phyloP scores from a whole-genome alignment of 2,888 invertebrate genomes.

The Capitulum mitella region DNA sequence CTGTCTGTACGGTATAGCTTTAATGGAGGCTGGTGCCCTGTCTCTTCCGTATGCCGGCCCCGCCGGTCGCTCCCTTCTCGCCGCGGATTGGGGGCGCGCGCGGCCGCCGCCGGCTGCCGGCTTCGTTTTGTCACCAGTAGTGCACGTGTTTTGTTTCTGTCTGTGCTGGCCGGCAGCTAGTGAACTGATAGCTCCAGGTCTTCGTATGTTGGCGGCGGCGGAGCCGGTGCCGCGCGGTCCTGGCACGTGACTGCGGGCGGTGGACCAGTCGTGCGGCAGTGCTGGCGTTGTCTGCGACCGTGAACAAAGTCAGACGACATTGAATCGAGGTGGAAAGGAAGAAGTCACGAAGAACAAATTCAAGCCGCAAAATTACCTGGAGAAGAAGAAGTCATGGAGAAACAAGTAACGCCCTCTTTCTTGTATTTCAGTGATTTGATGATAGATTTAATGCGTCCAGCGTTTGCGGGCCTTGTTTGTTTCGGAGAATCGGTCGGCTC shows the following conservation, averaged over 20 bases:
- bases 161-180: background rate
- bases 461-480: no score
- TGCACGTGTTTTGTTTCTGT: background rate
- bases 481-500: no score
- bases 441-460: background rate
- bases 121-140: background rate
- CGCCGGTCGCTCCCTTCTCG: background rate
- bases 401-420: no score
- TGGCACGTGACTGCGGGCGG: background rate
- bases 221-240: background rate
- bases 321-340: no score
- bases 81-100: no score
- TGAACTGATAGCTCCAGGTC: slow-evolving; percentile 1
- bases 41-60: background rate
- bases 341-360: no score
- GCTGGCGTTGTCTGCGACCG: no score
- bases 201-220: slow-evolving; percentile 12
- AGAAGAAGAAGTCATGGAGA: no score
- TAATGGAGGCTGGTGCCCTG: background rate
- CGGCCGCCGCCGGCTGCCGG: no score
- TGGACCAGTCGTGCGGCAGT: no score
- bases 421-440: background rate
- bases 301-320: no score
- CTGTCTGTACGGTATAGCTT: slow-evolving; percentile 6
- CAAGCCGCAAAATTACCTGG: no score